phyloP scores from a whole-genome alignment of 30 jellyfish, hydroid and myxozoan genomes.

The Mastigias papua region DNA sequence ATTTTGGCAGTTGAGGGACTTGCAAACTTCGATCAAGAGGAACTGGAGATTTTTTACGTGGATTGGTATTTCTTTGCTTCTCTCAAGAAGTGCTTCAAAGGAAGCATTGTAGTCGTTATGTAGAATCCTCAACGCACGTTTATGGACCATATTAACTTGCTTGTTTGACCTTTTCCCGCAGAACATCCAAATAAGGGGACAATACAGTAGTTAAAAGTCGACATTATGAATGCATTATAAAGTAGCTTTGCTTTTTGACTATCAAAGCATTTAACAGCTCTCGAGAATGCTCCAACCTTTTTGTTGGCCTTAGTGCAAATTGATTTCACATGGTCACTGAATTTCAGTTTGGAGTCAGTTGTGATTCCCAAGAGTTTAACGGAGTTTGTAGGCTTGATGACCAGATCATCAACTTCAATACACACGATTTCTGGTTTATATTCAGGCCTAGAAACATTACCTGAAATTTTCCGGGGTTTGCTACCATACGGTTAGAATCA shows the following conservation, averaged over 20 bases:
- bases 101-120: not conserved
- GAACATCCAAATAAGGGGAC: not conserved
- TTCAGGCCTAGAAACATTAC: slow-evolving; percentile 5
- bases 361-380: not conserved
- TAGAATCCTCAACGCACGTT: slow-evolving; percentile 17
- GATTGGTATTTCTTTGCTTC: not conserved
- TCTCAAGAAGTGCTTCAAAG: not conserved
- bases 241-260: not conserved
- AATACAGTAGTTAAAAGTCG: not conserved
- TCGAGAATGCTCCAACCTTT: not conserved
- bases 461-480: not conserved
- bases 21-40: too few relatives aligned
- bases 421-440: not conserved
- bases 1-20: too few relatives aligned
- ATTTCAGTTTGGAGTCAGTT: not conserved
- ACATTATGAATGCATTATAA: not conserved
- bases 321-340: not conserved
- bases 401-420: not conserved
- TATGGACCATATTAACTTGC: not conserved
- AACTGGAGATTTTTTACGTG: slow-evolving; percentile 31
- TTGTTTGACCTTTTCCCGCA: slow-evolving; percentile 1
- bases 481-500: not conserved
- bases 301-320: not conserved
- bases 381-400: not conserved
- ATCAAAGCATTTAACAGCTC: not conserved